These are phyloP conservation scores for Hydrozoanthus tunicans DNA, from an alignment of 64 coral and sea anemone genomes.

Conservation along the genomic window DNA sequence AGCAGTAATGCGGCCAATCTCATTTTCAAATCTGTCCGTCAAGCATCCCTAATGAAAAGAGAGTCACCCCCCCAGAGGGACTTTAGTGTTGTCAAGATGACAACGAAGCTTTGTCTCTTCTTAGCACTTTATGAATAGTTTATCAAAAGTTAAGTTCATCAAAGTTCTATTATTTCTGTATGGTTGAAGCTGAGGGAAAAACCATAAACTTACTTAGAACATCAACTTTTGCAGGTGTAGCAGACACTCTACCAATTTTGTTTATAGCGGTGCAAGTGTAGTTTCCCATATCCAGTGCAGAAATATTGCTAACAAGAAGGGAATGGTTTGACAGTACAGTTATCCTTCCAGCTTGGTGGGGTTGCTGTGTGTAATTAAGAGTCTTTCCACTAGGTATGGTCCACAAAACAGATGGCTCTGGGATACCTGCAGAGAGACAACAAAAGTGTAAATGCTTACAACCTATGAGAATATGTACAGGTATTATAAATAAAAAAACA, in stretches of 20 bases:
- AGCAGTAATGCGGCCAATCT: no score
- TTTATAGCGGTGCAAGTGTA: slow-evolving; percentile 78
- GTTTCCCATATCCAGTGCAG: slow-evolving; percentile 54
- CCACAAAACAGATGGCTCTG: slow-evolving; percentile 63
- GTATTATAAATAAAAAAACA: no score
- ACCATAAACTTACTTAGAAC: slow-evolving; percentile 58
- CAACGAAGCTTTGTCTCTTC: no score
- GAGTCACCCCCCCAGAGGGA: no score
- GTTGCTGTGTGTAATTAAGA: slow-evolving; percentile 4
- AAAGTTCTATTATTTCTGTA: background rate
- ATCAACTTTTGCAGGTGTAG: slow-evolving; percentile 30
- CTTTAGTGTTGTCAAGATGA: no score
- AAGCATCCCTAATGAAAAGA: no score
- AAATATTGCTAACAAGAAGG: slow-evolving; percentile 55
- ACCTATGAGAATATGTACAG: no score
- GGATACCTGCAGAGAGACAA: slow-evolving; percentile 36
- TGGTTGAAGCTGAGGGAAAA: background rate
- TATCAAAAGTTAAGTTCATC: no score
- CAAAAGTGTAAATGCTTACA: no score
- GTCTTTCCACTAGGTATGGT: slow-evolving; percentile 51
- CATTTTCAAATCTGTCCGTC: no score
- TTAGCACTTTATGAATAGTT: no score
- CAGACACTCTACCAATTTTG: slow-evolving; percentile 38
- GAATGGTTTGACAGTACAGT: slow-evolving; percentile 76
- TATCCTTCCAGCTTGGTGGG: slow-evolving; percentile 7